Evolutionary conservation across 1,140 invertebrate species (phyloP), one percentile per base, ranked within the genome.

Genomic region (Xylocopa sonorina): DNA sequence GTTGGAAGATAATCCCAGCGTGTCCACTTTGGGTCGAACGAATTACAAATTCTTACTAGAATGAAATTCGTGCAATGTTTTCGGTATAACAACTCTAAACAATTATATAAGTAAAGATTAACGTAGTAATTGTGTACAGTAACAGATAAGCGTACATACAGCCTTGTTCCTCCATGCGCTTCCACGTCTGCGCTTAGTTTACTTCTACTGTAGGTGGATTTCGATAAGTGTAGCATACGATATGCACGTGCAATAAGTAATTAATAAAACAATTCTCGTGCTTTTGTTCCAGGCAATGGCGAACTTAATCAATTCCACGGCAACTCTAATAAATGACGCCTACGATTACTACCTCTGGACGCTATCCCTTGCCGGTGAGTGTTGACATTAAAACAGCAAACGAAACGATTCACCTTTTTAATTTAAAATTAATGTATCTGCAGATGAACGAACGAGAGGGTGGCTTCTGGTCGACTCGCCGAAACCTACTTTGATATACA

Each of bases 401-500:
- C n/a, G 14, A 0, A n/a, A 51, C 34, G 21, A 16, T 43, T n/a
- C n/a, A n/a, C n/a, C n/a, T 6, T 68, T 34, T 18, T 10, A 1
- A 21, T 46, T 64, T 1, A 21, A 55, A 32, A 48, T 62, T n/a
- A 18, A 34, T 9, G 38, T 38, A 16, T 29, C 0, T 95, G 24
- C 91, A 96, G 97, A 98, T 91, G 93, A 94, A 81, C 94, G 97
- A 90, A 97, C 97, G 57, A 95, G 95, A 94, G 96, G 96, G 93
- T 97, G 97, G 98, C 94, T 96, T 0, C 90, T 98, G 80, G 98
- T 99, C 73, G 95, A 97, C 72, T 97, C 97, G 1, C 97, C 97
- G 38, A 90, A 94, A 71, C 97, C 97, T 21, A 98, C 96, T 0
- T 87, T 97, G 12, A 89, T 95, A 7, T 95, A 97, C 86, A 96